Conservation (phyloP, 2,888 invertebrate species). For the Biston stratarius region DNA sequence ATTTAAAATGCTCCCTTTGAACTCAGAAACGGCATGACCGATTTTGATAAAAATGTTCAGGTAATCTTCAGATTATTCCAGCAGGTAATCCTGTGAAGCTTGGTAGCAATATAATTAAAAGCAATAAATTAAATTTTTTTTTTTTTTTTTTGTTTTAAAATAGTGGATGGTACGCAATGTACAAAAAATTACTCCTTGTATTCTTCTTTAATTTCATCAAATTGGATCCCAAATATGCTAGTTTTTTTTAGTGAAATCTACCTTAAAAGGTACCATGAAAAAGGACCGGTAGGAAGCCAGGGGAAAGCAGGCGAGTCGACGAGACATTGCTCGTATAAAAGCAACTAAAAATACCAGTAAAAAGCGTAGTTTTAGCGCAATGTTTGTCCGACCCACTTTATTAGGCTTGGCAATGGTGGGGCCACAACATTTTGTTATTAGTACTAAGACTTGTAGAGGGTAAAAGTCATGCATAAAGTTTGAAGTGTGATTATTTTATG, state of each 20-base stretch:
- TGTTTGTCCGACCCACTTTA: conserved; percentile 82
- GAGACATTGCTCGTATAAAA: conserved; percentile 69
- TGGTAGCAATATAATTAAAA: no score
- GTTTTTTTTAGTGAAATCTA: conserved; percentile 13
- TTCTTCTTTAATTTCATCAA: no score
- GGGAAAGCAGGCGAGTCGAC: conserved; percentile 57
- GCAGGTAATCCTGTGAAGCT: no score
- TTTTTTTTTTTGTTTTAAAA: no score
- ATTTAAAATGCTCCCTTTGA: no score
- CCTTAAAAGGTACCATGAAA: conserved; percentile 21
- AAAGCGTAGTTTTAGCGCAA: conserved; percentile 78
- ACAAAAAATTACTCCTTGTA: no score
- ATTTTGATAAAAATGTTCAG: no score
- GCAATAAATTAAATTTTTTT: no score
- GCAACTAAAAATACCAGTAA: conserved; percentile 78
- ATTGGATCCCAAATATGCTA: not conserved
- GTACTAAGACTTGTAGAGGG: not conserved
- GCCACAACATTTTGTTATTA: conserved; percentile 49
- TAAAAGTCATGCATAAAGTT: not conserved
- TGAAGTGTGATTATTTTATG: not conserved
- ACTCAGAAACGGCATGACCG: no score
- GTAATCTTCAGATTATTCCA: no score
- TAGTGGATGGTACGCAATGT: no score
- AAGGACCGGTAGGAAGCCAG: conserved; percentile 49
- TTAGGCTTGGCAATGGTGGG: conserved; percentile 65